Conservation (phyloP, 2,797 vertebrate species). For the Rousettus madagascariensis region DNA sequence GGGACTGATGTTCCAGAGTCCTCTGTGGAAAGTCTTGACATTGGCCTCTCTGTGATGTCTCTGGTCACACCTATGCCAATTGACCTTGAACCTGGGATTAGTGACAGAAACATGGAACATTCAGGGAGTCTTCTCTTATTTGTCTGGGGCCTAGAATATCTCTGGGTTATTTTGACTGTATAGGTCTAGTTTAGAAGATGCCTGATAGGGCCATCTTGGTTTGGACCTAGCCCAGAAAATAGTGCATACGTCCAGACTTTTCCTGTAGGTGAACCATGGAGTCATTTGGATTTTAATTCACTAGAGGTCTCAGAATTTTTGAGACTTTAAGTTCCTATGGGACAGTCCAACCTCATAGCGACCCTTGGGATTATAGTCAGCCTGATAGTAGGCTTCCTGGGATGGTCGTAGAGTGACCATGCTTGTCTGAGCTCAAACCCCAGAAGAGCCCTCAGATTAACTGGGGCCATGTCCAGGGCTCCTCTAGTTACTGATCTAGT, state of each 20-base stretch:
- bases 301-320: slow-evolving; percentile 11
- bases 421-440: neutral
- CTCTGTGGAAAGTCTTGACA: neutral
- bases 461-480: neutral
- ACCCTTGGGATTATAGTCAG: neutral
- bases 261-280: neutral
- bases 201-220: neutral
- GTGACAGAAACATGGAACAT: neutral
- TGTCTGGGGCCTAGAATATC: neutral
- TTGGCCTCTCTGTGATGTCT: neutral
- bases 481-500: neutral
- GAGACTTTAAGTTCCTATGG: neutral
- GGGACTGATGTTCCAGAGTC: neutral
- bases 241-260: neutral
- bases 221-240: neutral
- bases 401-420: neutral
- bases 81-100: neutral
- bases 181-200: slow-evolving; percentile 8
- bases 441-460: neutral
- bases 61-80: neutral
- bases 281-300: slow-evolving; percentile 35
- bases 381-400: neutral
- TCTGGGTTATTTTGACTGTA: neutral
- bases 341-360: neutral
- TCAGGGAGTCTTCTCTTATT: neutral